phyloP scores from a whole-genome alignment of 1,140 invertebrate genomes.

The Platorchestia sp. region DNA sequence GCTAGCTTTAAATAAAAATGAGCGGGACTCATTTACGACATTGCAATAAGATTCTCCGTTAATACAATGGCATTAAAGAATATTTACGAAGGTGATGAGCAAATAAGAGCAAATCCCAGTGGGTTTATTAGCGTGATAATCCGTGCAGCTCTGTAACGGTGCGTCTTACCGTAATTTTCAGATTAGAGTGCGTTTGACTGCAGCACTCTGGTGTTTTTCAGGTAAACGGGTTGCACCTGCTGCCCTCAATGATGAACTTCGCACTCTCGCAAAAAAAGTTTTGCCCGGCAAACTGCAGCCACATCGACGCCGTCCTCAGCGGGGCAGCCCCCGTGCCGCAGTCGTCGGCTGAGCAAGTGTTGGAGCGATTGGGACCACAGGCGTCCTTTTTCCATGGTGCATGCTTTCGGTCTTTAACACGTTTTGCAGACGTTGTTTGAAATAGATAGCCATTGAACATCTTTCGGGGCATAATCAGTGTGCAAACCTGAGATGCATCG shows the following conservation, averaged over 20 bases:
- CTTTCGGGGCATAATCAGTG: not conserved
- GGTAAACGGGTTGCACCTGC: constrained; percentile 15
- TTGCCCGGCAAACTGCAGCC: not conserved
- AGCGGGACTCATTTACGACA: too few relatives aligned
- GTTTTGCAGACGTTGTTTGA: not conserved
- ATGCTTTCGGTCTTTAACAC: too few relatives aligned
- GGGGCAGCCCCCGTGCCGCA: constrained; percentile 25
- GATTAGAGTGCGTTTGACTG: too few relatives aligned
- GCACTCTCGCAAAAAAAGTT: constrained; percentile 21
- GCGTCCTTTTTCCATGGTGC: not conserved
- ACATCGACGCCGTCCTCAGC: constrained; percentile 22
- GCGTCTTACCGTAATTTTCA: too few relatives aligned
- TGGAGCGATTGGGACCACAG: not conserved
- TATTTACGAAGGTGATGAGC: too few relatives aligned
- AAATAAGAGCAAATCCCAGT: too few relatives aligned
- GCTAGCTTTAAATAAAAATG: not conserved
- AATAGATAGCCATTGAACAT: not conserved
- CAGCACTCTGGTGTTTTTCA: not conserved
- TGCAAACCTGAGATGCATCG: not conserved
- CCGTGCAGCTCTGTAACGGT: too few relatives aligned
- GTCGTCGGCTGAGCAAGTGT: constrained; percentile 4
- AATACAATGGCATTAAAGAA: too few relatives aligned
- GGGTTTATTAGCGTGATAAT: too few relatives aligned
- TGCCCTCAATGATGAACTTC: constrained; percentile 22
- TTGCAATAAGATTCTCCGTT: too few relatives aligned